These are phyloP conservation scores for Danionella cerebrum DNA, from an alignment of 2,113 vertebrate genomes.

Conservation along the genomic window DNA sequence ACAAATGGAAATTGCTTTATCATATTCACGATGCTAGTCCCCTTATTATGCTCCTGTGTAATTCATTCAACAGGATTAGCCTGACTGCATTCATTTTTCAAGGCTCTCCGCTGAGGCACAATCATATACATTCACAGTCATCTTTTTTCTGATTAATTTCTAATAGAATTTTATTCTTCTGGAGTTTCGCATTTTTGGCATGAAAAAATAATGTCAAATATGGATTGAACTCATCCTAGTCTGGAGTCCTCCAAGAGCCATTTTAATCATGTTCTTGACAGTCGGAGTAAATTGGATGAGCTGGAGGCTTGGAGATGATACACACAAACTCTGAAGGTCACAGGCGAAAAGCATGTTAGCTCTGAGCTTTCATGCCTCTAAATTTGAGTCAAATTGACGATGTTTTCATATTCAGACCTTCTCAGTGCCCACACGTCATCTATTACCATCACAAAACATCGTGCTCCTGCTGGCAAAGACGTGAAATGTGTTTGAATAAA, in stretches of 20 bases:
- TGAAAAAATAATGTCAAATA: constrained; percentile 5
- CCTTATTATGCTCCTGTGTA: constrained; percentile 25
- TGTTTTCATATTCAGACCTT: neutral
- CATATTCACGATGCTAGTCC: constrained; percentile 22
- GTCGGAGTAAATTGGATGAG: constrained; percentile 19
- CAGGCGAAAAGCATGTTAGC: constrained; percentile 8
- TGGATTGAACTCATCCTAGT: neutral
- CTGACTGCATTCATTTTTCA: constrained; percentile 27
- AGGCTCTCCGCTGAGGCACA: constrained; percentile 5
- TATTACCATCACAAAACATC: neutral
- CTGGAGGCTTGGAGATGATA: constrained; percentile 1
- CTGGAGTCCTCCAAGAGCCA: neutral
- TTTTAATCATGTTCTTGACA: constrained; percentile 21
- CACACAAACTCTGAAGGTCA: constrained; percentile 20
- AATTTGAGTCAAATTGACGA: neutral
- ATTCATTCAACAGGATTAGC: constrained; percentile 37
- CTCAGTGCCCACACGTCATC: neutral
- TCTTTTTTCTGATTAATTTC: constrained; percentile 29
- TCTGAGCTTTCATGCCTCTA: neutral
- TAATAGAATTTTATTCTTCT: constrained; percentile 37
- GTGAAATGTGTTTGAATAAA: neutral
- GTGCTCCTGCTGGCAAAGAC: no score
- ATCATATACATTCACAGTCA: constrained; percentile 24
- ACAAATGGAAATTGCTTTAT: constrained; percentile 33
- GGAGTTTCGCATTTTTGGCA: constrained; percentile 11